Evolutionary conservation across 2,113 vertebrate genomes (phyloP), one percentile per base, ranked within the genome.

Genomic region (Megaceryle maxima): DNA sequence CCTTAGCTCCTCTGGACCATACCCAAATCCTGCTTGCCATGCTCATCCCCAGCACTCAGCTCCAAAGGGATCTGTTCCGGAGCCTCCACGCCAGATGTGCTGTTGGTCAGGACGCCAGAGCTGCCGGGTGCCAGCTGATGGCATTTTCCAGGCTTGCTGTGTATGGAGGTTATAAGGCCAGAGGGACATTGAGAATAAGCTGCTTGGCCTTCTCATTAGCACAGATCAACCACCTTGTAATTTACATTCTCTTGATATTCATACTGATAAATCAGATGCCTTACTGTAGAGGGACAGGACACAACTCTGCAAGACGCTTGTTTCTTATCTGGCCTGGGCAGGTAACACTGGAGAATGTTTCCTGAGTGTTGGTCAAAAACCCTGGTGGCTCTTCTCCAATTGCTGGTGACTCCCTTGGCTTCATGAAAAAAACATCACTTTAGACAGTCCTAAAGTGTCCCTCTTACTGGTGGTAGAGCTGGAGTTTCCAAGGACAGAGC

Each of bases 61-160:
- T 80, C 33, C 50, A 16, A 8, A 5, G 1, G 21, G 76, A n/a
- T 25, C 53, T 10, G 7, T 17, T 26, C 33, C 1, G 26, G 19
- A 56, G 46, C 64, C n/a, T 6, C 26, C 31, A 9, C 1, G 2
- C 56, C 69, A 51, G 53, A 24, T 5, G 4, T 12, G 62, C 75
- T n/a, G 35, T 2, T 3, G 10, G 48, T 44, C 29, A 44, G 64
- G 3, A 37, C 37, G 37, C 19, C 51, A 19, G 43, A 60, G 41
- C 44, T 62, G 70, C 55, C 0, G 0, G 41, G 37, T 62, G 70
- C 55, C 0, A 0, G 28, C 64, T 46, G 41, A 16, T 31, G 72
- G 26, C 44, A 7, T 8, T n/a, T 35, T 24, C 13, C 50, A 64
- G 73, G 26, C 46, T n/a, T 10, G 0, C 33, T 9, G 29, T 3